phyloP scores from a whole-genome alignment of 2,888 invertebrate genomes.

The Zeuzera pyrina region DNA sequence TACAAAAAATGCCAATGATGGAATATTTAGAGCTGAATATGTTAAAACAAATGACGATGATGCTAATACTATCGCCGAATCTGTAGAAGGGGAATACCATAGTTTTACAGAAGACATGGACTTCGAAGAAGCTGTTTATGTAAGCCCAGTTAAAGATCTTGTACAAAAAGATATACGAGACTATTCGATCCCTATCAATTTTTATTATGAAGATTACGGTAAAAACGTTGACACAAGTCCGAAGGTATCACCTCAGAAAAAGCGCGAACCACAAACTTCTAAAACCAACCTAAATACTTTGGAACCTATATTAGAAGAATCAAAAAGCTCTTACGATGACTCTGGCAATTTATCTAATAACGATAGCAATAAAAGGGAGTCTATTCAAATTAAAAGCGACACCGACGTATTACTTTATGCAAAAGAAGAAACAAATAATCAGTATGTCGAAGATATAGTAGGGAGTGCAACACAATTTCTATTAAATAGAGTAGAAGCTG shows the following conservation, averaged over 20 bases:
- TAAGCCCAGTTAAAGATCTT: slow-evolving; percentile 59
- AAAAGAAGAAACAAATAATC: too few relatives aligned
- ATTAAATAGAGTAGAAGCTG: too few relatives aligned
- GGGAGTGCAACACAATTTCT: too few relatives aligned
- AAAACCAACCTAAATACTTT: slow-evolving; percentile 28
- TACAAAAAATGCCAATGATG: slow-evolving; percentile 5
- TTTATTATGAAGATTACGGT: slow-evolving; percentile 52
- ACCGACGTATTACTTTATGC: too few relatives aligned
- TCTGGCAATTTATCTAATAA: too few relatives aligned
- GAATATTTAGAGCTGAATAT: slow-evolving; percentile 25
- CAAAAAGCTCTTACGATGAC: slow-evolving; percentile 55
- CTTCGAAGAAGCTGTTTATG: slow-evolving; percentile 46
- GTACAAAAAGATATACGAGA: slow-evolving; percentile 64
- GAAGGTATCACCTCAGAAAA: slow-evolving; percentile 30
- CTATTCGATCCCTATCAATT: slow-evolving; percentile 59
- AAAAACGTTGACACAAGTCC: slow-evolving; percentile 37
- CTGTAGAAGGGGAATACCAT: slow-evolving; percentile 59
- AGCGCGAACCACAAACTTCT: slow-evolving; percentile 18
- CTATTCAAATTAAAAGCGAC: too few relatives aligned
- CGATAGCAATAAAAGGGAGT: too few relatives aligned
- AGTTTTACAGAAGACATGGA: slow-evolving; percentile 54
- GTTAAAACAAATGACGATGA: slow-evolving; percentile 20
- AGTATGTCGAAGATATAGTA: too few relatives aligned
- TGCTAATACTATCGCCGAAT: slow-evolving; percentile 28
- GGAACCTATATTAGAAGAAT: slow-evolving; percentile 64